Evolutionary conservation across 2,888 invertebrate species (phyloP).

Genomic region (Drosophila nigricruria): DNA sequence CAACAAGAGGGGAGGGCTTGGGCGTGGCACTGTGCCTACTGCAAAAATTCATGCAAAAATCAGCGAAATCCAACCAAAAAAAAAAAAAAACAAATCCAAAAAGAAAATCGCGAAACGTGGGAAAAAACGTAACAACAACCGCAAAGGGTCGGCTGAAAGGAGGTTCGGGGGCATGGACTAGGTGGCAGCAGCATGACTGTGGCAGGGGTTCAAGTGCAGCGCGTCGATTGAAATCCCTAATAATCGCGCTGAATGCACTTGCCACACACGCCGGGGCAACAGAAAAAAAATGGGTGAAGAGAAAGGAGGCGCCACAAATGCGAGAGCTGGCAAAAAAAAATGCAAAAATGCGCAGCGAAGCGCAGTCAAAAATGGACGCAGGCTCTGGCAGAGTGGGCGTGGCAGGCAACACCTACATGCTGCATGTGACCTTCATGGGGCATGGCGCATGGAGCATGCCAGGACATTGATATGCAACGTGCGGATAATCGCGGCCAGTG

Average conservation of each 20-base stretch:
- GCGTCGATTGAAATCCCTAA: conserved; percentile 79
- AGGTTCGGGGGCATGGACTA: not conserved
- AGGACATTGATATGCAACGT: conserved; percentile 78
- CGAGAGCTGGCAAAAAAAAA: conserved; percentile 51
- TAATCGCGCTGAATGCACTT: conserved; percentile 77
- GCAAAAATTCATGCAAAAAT: conserved; percentile 79
- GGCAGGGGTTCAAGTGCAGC: conserved; percentile 63
- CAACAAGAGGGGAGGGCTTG: conserved; percentile 10
- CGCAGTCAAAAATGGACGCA: conserved; percentile 54
- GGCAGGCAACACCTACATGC: conserved; percentile 26
- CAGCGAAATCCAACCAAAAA: conserved; percentile 32
- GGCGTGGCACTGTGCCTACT: conserved; percentile 55
- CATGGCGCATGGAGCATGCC: conserved; percentile 31
- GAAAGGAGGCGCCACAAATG: conserved; percentile 39
- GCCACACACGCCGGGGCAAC: conserved; percentile 17
- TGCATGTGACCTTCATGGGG: conserved; percentile 66
- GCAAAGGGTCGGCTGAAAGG: conserved; percentile 64
- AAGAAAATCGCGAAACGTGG: conserved; percentile 33
- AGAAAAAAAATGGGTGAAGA: not conserved
- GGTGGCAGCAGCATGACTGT: not conserved
- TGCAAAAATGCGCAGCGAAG: conserved; percentile 72
- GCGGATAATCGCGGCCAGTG: conserved; percentile 78
- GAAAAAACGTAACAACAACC: conserved; percentile 71
- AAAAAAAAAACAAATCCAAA: conserved; percentile 30
- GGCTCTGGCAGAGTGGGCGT: not conserved